A percentile compares a stretch with the other conserved stretches of the same genome.
phyloP scores from a whole-genome alignment of 2,797 vertebrate genomes.

The Sarcophilus harrisii region DNA sequence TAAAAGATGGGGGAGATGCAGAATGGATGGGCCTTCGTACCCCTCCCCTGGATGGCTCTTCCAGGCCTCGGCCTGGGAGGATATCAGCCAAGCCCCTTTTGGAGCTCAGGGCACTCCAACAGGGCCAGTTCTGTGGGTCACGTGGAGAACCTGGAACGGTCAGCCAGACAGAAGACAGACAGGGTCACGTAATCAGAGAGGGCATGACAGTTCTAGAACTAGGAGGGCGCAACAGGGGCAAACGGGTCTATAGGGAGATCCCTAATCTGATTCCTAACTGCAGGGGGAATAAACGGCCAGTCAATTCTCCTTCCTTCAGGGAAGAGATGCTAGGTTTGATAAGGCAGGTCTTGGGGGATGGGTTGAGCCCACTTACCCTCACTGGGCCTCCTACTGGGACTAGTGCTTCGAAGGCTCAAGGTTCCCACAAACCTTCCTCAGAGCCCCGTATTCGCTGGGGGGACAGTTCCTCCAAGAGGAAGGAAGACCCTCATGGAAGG shows the following conservation, averaged over 20 bases:
- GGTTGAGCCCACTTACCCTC: neutral
- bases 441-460: conserved; percentile 60
- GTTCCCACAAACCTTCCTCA: conserved; percentile 50
- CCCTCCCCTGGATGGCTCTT: neutral
- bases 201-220: neutral
- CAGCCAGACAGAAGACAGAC: conserved; percentile 36
- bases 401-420: conserved; percentile 1
- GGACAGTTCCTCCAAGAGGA: conserved; percentile 52
- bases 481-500: neutral
- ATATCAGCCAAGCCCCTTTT: conserved; percentile 31
- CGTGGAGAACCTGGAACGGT: conserved; percentile 60
- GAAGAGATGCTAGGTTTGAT: conserved; percentile 24
- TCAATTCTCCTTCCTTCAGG: conserved; percentile 29
- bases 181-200: neutral
- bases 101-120: conserved; percentile 57
- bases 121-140: conserved; percentile 8
- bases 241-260: neutral
- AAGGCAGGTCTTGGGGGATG: conserved; percentile 67
- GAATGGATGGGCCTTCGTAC: neutral
- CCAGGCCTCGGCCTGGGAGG: neutral
- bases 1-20: neutral
- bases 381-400: neutral
- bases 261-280: conserved; percentile 21
- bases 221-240: neutral
- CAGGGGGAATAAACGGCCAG: conserved; percentile 53